Evolutionary conservation across 2,797 vertebrate genomes (phyloP).

Genomic region (Megalops cyprinoides): DNA sequence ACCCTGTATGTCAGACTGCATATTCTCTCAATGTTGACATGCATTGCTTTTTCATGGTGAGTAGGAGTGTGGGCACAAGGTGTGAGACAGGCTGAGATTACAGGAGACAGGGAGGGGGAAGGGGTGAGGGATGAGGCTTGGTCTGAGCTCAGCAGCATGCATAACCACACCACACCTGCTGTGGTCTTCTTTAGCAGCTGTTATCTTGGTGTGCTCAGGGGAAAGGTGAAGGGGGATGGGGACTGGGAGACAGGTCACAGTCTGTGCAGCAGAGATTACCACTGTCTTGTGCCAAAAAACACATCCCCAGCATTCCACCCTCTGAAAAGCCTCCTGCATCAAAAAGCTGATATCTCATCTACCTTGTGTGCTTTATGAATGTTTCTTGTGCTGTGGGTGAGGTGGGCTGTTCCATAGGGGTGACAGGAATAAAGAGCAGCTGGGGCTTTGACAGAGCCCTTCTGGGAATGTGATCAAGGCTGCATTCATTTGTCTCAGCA

Average conservation of each 20-base stretch:
- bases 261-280: conserved; percentile 15
- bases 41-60: too few relatives aligned
- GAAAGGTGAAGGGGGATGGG: neutral
- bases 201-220: neutral
- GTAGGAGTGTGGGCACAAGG: neutral
- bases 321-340: conserved; percentile 5
- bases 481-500: neutral
- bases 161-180: conserved; percentile 12
- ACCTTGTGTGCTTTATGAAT: neutral
- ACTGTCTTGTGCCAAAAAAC: conserved; percentile 22
- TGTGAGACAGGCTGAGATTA: neutral
- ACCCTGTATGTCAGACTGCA: neutral
- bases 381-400: neutral
- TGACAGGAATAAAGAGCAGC: conserved; percentile 12
- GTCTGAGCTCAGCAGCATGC: neutral
- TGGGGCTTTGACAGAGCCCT: conserved; percentile 1
- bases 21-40: too few relatives aligned
- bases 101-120: neutral
- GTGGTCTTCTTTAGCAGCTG: conserved; percentile 18
- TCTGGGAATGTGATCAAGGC: neutral
- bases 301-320: neutral
- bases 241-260: neutral
- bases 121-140: neutral
- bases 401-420: neutral
- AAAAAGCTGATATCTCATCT: conserved; percentile 3